Evolutionary conservation across 92 coral and sea anemone genomes (phyloP).

Genomic region (Palythoa caribaeorum): DNA sequence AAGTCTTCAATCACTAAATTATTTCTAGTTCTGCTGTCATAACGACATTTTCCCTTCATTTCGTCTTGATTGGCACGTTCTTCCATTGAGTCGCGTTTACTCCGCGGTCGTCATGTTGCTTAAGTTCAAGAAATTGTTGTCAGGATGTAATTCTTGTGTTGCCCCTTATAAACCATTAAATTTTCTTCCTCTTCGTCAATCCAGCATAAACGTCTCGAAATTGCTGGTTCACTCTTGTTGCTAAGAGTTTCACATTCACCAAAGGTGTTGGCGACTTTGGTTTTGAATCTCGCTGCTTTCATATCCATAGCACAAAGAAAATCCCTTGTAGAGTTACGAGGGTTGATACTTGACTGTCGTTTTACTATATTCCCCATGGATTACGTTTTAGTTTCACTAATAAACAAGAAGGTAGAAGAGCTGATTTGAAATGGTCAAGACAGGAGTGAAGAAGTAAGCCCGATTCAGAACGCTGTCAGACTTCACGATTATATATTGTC

Average conservation of each 20-base stretch:
- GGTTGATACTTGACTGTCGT: background rate
- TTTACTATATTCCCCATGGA: background rate
- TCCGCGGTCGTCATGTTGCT: too few species aligned
- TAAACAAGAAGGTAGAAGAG: too few species aligned
- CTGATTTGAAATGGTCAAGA: background rate
- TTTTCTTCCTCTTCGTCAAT: background rate
- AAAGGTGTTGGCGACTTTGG: background rate
- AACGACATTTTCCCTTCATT: too few species aligned
- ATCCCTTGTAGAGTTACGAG: background rate
- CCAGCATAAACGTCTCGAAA: background rate
- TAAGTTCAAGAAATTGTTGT: background rate
- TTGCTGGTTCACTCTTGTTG: background rate
- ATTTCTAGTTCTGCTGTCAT: too few species aligned
- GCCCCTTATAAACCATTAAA: background rate
- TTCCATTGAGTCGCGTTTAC: too few species aligned
- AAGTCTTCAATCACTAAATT: too few species aligned
- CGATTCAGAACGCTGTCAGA: background rate
- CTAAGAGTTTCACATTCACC: background rate
- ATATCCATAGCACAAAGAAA: background rate
- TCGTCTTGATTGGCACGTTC: too few species aligned
- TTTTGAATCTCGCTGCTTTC: background rate
- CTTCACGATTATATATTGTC: too few species aligned
- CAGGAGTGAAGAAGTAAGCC: background rate
- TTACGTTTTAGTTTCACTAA: background rate
- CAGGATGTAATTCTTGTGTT: too few species aligned